Evolutionary conservation across 2,888 invertebrate genomes (phyloP).

Genomic region (Trilocha varians): DNA sequence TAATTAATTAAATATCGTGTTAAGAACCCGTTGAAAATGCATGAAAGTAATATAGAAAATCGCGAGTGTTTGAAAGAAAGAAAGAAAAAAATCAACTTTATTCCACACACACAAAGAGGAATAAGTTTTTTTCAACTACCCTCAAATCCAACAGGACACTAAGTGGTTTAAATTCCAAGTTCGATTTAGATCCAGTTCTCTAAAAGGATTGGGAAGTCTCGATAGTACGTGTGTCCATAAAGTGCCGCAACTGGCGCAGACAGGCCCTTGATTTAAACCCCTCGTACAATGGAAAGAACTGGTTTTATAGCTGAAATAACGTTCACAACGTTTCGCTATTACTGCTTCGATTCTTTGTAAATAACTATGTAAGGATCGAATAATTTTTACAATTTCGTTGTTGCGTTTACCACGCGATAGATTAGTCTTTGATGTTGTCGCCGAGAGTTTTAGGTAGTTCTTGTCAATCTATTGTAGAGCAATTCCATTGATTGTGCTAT

Average conservation of each 20-base stretch:
- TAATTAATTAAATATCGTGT: too few relatives aligned
- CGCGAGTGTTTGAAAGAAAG: too few relatives aligned
- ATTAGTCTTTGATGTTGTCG: too few relatives aligned
- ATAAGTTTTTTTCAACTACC: too few relatives aligned
- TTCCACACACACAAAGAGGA: too few relatives aligned
- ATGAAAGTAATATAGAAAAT: too few relatives aligned
- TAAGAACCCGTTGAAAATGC: too few relatives aligned
- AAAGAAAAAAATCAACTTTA: too few relatives aligned
- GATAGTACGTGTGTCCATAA: conserved; percentile 3
- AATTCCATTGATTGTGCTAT: too few relatives aligned
- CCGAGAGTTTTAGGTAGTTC: too few relatives aligned
- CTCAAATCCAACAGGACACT: neutral
- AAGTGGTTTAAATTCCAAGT: neutral
- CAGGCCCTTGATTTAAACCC: conserved; percentile 27
- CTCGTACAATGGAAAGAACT: conserved; percentile 22
- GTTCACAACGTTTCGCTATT: conserved; percentile 16
- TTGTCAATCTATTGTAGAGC: too few relatives aligned
- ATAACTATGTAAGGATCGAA: conserved; percentile 8
- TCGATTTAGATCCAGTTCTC: neutral
- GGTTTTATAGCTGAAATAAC: conserved; percentile 23
- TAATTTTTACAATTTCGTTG: neutral
- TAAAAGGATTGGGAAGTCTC: neutral
- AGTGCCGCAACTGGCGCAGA: conserved; percentile 18
- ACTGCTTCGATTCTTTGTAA: conserved; percentile 16
- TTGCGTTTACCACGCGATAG: too few relatives aligned